These are phyloP conservation scores for Urophycis tenuis DNA, from an alignment of 2,797 vertebrate genomes.

Conservation along the genomic window DNA sequence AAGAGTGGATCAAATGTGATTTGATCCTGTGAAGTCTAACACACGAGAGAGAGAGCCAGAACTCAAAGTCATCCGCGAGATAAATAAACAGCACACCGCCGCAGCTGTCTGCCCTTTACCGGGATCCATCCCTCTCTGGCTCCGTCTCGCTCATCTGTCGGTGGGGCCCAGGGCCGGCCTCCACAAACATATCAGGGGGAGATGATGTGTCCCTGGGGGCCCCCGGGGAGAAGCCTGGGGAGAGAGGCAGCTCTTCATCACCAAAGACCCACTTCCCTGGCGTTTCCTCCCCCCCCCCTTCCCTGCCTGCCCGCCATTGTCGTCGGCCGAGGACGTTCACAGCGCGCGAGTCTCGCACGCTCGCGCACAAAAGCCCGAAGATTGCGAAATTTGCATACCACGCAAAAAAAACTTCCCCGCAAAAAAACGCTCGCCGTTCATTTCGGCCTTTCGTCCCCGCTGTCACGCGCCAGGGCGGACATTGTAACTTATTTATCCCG, in stretches of 20 bases:
- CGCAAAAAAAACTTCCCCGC: constrained; percentile 57
- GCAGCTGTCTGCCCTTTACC: constrained; percentile 39
- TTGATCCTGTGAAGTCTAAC: constrained; percentile 59
- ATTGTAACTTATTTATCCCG: constrained; percentile 41
- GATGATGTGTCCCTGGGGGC: constrained; percentile 68
- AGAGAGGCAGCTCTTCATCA: constrained; percentile 66
- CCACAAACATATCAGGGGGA: constrained; percentile 60
- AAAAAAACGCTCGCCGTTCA: constrained; percentile 54
- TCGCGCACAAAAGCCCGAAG: neutral
- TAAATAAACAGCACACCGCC: constrained; percentile 59
- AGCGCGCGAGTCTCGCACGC: no score
- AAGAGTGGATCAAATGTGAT: constrained; percentile 53
- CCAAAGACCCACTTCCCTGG: constrained; percentile 66
- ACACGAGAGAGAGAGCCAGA: constrained; percentile 41
- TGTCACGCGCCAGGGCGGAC: constrained; percentile 40
- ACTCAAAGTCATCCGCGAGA: constrained; percentile 64
- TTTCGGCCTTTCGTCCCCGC: constrained; percentile 41
- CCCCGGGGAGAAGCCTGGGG: constrained; percentile 41
- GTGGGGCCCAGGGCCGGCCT: constrained; percentile 51
- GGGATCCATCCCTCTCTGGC: constrained; percentile 41
- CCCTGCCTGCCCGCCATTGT: constrained; percentile 40
- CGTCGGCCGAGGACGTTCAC: constrained; percentile 25
- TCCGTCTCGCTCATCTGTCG: constrained; percentile 61
- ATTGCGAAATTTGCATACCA: constrained; percentile 61
- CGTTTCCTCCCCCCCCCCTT: constrained; percentile 24